A percentile compares a stretch with the other conserved stretches of the same genome.
Conservation (phyloP, 2,113 vertebrate species). For the Erinaceus europaeus region DNA sequence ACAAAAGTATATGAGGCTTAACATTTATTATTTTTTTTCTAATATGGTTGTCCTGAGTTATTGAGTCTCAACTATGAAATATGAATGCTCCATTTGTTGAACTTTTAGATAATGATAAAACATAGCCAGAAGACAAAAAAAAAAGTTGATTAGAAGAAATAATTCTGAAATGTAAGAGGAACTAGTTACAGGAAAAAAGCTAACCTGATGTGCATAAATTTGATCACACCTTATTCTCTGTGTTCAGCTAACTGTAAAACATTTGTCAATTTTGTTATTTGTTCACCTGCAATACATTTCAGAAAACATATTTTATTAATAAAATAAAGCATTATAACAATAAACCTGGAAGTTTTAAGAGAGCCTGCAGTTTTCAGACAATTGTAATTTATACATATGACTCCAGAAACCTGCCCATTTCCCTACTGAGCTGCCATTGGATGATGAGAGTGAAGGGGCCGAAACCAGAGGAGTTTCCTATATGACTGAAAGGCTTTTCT, state of each 20-base stretch:
- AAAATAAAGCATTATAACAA: not conserved
- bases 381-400: not conserved
- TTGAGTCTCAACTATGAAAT: slow-evolving; percentile 58
- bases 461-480: not conserved
- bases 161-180: not conserved
- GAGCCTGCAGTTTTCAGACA: not conserved
- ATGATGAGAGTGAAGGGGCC: not conserved
- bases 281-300: not conserved
- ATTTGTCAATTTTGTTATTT: slow-evolving; percentile 13
- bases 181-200: not conserved
- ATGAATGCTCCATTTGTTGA: slow-evolving; percentile 60
- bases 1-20: slow-evolving; percentile 54
- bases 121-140: slow-evolving; percentile 22
- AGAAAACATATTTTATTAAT: slow-evolving; percentile 20
- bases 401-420: not conserved
- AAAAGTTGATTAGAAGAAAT: slow-evolving; percentile 19
- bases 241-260: not conserved
- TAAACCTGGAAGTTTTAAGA: not conserved
- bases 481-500: not conserved
- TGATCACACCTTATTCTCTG: slow-evolving; percentile 19
- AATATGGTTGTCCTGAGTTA: slow-evolving; percentile 39
- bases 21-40: slow-evolving; percentile 46
- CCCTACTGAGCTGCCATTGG: not conserved
- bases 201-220: not conserved
- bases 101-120: slow-evolving; percentile 63